A percentile compares a stretch with the other conserved stretches of the same genome.
These are phyloP conservation scores for Oceanites oceanicus DNA, from an alignment of 2,113 vertebrate genomes.

Conservation along the genomic window DNA sequence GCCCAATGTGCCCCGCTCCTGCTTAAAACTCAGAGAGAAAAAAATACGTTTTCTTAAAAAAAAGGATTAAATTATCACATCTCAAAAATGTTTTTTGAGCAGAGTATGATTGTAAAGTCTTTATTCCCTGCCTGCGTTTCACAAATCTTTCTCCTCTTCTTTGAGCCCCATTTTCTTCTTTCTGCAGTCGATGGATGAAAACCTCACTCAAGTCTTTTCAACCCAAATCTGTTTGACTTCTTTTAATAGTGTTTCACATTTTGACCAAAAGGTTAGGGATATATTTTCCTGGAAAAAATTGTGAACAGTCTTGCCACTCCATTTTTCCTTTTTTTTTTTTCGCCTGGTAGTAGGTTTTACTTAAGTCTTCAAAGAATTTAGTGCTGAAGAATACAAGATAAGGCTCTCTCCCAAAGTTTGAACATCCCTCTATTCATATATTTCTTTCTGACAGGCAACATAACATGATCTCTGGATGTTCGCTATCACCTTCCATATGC, in stretches of 20 bases:
- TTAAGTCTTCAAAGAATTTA: neutral
- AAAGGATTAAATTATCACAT: neutral
- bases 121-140: neutral
- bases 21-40: neutral
- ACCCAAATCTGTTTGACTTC: neutral
- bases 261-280: neutral
- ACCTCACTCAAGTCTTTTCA: neutral
- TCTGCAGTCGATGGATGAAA: neutral
- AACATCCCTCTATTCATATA: neutral
- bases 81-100: neutral
- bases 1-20: accelerated
- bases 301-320: neutral
- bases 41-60: neutral
- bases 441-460: neutral
- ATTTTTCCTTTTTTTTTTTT: neutral
- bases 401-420: neutral
- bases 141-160: neutral
- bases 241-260: neutral
- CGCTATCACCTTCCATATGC: neutral
- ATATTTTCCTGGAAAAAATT: neutral
- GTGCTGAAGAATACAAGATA: neutral
- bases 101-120: neutral
- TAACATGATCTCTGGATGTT: neutral
- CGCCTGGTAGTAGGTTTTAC: neutral
- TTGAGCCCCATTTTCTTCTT: neutral